Evolutionary conservation across 2,113 vertebrate genomes (phyloP), one percentile per base, ranked within the genome.

Genomic region (Camelus bactrianus): DNA sequence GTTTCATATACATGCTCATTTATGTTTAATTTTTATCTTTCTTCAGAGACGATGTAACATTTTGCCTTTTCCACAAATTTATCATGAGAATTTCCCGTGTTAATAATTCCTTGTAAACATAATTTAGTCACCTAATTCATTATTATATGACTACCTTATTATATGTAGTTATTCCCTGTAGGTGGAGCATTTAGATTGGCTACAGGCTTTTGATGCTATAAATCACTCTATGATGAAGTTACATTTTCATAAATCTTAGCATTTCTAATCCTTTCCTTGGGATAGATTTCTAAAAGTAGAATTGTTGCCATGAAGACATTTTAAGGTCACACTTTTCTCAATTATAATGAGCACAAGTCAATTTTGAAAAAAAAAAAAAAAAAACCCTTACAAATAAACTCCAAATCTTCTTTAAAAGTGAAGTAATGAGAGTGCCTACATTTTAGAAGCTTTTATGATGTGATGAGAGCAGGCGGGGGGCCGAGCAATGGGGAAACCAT

Each of bases 391-490:
- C 69, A 89, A 69, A 69, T 77, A 95, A 92, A 92, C 80, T 85
- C 50, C 16, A 75, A 56, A 35, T 87, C 64, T 60, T 93, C 86
- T 89, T 94, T 85, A 79, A 82, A 94, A 95, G 85, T 94, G 90
- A 46, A 54, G 88, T 94, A 95, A 92, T 80, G 50, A 69, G 79
- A 75, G 50, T 65, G 20, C 73, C 83, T 94, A 73, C 64, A 54
- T 89, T 86, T 84, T 91, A 94, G 85, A 96, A 77, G 90, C 92
- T 97, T 97, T 98, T 96, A 91, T 97, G 91, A 96, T 79, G 97
- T 97, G 96, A 92, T 95, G 92, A 96, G 96, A 97, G 88, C 77
- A 79, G 58, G 85, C 95, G 89, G 97, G 67, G 48, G 93, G 30
- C 94, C 75, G 30, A 91, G 91, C 91, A 72, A 48, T 8, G 12